Evolutionary conservation across 2,113 vertebrate genomes (phyloP).

Genomic region (Cepphus grylle): DNA sequence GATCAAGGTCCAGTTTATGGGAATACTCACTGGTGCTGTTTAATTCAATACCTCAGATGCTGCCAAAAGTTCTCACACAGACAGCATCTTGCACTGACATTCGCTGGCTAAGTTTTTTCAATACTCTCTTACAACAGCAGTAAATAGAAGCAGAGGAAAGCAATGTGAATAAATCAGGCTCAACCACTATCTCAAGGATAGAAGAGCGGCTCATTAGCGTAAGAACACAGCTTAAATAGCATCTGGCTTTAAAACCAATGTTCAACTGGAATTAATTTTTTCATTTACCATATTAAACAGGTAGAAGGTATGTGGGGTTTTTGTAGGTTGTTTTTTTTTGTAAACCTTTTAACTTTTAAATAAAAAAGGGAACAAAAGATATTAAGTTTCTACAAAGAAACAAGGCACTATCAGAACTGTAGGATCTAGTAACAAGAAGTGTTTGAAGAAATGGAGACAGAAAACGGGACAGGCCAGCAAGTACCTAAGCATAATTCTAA

Average conservation of each 20-base stretch:
- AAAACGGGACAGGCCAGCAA: neutral
- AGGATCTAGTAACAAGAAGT: neutral
- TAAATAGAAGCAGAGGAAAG: neutral
- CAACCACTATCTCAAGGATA: neutral
- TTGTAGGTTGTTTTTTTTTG: neutral
- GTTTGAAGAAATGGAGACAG: neutral
- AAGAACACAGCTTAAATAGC: neutral
- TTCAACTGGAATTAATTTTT: neutral
- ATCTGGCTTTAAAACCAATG: neutral
- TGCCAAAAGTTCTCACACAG: neutral
- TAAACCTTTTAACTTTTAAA: neutral
- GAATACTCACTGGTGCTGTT: neutral
- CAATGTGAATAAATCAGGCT: neutral
- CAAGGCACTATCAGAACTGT: neutral
- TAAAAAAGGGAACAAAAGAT: neutral
- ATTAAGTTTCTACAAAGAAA: neutral
- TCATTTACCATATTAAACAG: neutral
- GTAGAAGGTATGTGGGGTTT: accelerated
- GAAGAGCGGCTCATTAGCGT: neutral
- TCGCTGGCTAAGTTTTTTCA: neutral
- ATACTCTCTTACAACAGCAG: neutral
- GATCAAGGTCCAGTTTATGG: neutral
- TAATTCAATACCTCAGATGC: neutral
- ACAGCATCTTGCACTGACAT: neutral
- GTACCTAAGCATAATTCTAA: neutral